Conservation (phyloP, 2,797 vertebrate genomes). For the Etheostoma perlongum region DNA sequence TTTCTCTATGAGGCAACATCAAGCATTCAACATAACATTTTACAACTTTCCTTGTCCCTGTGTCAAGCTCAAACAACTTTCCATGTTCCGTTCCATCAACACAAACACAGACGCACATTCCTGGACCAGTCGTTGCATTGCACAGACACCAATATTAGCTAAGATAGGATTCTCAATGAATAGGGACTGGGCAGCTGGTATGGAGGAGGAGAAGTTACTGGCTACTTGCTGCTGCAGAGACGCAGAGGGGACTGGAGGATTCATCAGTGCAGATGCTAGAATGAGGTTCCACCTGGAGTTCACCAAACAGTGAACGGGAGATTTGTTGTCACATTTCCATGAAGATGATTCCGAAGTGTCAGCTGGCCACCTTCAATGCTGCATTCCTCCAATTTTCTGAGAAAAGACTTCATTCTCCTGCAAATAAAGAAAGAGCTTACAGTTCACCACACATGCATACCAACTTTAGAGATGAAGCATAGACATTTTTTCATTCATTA, state of each 20-base stretch:
- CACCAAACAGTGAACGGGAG: conserved; percentile 10
- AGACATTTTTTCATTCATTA: background rate
- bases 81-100: conserved; percentile 13
- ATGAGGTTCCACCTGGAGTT: conserved; percentile 39
- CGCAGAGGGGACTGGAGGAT: conserved; percentile 38
- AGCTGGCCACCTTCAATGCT: conserved; percentile 14
- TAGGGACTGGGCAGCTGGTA: conserved; percentile 33
- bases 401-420: conserved; percentile 18
- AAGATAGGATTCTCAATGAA: conserved; percentile 25
- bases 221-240: conserved; percentile 32
- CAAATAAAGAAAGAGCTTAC: conserved; percentile 15
- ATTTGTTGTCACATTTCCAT: conserved; percentile 26
- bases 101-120: conserved; percentile 12
- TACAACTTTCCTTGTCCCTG: background rate
- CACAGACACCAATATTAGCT: conserved; percentile 23
- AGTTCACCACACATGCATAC: conserved; percentile 27
- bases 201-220: conserved; percentile 34
- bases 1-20: background rate
- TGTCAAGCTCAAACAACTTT: background rate
- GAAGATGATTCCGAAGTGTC: conserved; percentile 49
- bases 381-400: conserved; percentile 17
- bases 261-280: conserved; percentile 38
- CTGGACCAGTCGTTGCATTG: conserved; percentile 22
- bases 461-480: conserved; percentile 16
- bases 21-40: background rate